A percentile compares a stretch with the other conserved stretches of the same genome.
Evolutionary conservation across 2,113 vertebrate genomes (phyloP).

Genomic region (Hemibates koningsi): DNA sequence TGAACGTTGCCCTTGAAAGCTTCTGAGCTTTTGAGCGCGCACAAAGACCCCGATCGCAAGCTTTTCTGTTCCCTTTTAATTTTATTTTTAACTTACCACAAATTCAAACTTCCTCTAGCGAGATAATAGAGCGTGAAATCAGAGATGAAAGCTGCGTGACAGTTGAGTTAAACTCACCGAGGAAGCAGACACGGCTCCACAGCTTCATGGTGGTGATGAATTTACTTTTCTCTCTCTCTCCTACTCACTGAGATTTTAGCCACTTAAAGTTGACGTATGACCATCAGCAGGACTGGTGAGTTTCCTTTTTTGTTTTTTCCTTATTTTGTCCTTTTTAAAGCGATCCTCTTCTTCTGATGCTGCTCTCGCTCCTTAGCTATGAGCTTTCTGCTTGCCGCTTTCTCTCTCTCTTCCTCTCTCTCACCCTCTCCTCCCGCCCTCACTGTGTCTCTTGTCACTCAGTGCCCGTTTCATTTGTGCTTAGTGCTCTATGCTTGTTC

Average conservation of each 20-base stretch:
- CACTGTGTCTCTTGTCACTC: neutral
- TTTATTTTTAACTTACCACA: neutral
- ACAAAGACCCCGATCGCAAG: neutral
- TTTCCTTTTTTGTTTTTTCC: neutral
- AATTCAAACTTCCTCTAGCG: neutral
- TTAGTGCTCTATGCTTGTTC: neutral
- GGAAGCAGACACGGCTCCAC: neutral
- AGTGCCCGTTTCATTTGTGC: neutral
- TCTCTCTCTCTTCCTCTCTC: neutral
- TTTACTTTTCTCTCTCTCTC: neutral
- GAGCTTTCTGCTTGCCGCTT: neutral
- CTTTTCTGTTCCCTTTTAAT: neutral
- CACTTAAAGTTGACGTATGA: neutral
- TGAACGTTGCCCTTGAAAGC: neutral
- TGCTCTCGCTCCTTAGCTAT: neutral
- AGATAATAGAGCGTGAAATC: neutral
- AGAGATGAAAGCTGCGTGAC: neutral
- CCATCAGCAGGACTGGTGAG: neutral
- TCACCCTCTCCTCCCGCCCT: neutral
- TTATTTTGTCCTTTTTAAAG: neutral
- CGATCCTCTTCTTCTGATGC: neutral
- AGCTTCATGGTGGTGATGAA: neutral
- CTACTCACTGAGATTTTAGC: neutral
- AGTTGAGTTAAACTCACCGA: slow-evolving; percentile 29
- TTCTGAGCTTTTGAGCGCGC: neutral